Percentiles rank a stretch among this genome's conserved stretches.
Evolutionary conservation across 2,113 vertebrate species (phyloP).

Genomic region (Dissostichus mawsoni): DNA sequence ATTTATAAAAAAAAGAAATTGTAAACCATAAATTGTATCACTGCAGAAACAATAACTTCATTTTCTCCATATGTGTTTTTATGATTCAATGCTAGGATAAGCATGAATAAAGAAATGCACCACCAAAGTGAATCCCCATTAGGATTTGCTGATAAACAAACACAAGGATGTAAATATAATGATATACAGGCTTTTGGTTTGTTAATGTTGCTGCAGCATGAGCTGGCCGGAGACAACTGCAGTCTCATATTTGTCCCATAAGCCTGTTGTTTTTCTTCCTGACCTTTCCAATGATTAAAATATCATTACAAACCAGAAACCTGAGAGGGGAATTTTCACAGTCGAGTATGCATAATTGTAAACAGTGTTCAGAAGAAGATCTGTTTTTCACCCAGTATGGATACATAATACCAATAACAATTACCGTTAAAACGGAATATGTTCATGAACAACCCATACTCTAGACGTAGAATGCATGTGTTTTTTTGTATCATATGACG

Average conservation of each 20-base stretch:
- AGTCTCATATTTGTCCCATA: conserved; percentile 73
- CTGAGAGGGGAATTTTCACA: conserved; percentile 34
- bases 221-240: conserved; percentile 47
- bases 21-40: not conserved
- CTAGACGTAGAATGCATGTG: not conserved
- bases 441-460: not conserved
- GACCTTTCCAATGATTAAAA: conserved; percentile 82
- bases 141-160: conserved; percentile 14
- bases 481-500: not conserved
- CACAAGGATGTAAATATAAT: conserved; percentile 6
- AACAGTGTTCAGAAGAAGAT: conserved; percentile 23
- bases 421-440: not conserved
- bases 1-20: not conserved
- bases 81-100: not conserved
- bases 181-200: conserved; percentile 15
- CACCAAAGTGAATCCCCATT: not conserved
- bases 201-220: conserved; percentile 43
- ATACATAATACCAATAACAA: not conserved
- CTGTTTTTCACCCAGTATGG: not conserved
- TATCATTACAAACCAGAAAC: conserved; percentile 72
- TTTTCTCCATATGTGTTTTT: not conserved
- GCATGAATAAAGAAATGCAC: not conserved
- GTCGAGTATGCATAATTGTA: conserved; percentile 44
- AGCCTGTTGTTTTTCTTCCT: conserved; percentile 79
- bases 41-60: not conserved